Evolutionary conservation across 2,797 vertebrate species (phyloP).

Genomic region (Sandelia bainsii): DNA sequence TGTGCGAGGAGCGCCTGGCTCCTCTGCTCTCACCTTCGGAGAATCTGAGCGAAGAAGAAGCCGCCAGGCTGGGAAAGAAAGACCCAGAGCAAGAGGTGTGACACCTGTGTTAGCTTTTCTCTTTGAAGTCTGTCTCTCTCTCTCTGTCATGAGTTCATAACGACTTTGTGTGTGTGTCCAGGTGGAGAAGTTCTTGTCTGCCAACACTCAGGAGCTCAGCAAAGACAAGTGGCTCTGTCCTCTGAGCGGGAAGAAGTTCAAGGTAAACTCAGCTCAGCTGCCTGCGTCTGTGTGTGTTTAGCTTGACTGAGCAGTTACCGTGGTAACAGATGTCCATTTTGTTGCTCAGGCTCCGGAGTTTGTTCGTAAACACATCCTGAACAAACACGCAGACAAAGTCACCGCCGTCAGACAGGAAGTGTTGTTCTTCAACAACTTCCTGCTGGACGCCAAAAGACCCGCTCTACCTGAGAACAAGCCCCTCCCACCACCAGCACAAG

Average conservation of each 20-base stretch:
- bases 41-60: slow-evolving; percentile 70
- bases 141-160: fast-evolving
- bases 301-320: background rate
- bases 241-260: slow-evolving; percentile 94
- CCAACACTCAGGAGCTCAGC: slow-evolving; percentile 92
- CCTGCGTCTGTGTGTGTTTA: background rate
- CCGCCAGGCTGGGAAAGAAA: slow-evolving; percentile 84
- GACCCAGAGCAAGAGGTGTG: slow-evolving; percentile 88
- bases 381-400: slow-evolving; percentile 93
- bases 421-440: slow-evolving; percentile 92
- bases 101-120: background rate
- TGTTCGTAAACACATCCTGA: slow-evolving; percentile 95
- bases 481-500: slow-evolving; percentile 86
- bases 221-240: slow-evolving; percentile 95
- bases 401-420: slow-evolving; percentile 92
- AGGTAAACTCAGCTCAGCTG: slow-evolving; percentile 72
- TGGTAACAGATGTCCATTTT: background rate
- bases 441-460: slow-evolving; percentile 91
- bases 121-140: background rate
- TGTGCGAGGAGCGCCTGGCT: slow-evolving; percentile 90
- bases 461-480: slow-evolving; percentile 90
- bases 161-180: slow-evolving; percentile 18
- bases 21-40: slow-evolving; percentile 87
- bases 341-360: slow-evolving; percentile 91
- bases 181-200: slow-evolving; percentile 91